Evolutionary conservation across 2,113 vertebrate genomes (phyloP), one percentile per base, ranked within the genome.

Genomic region (Oryzias melastigma): DNA sequence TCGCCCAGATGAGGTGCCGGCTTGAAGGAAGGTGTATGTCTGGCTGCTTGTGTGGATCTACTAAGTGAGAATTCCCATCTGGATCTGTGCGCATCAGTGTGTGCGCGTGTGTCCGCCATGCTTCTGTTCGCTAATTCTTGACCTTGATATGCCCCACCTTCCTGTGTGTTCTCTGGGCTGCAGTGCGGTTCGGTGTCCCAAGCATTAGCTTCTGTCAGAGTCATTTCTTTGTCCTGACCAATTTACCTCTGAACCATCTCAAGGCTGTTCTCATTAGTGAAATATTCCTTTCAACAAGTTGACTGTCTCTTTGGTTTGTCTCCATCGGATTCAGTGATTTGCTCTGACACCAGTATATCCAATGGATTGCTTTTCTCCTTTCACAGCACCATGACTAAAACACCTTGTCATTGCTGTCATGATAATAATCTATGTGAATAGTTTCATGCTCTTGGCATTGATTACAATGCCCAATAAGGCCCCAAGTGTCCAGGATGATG

Each of bases 1-100:
- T 87, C 78, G 77, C 73, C 76, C 73, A 72, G 71, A 80, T 86
- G 83, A 83, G 83, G 72, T 81, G 75, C 59, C 67, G 57, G 74
- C 75, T 80, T 48, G 60, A 62, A 81, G 77, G 77, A 80, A 60
- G 54, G 64, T 63, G 68, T 64, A 58, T 57, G 62, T 75, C 61
- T 71, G 68, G 61, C 48, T 52, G 20, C 45, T 29, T 53, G 50
- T 71, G 58, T 57, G 48, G 62, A 58, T 68, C 29, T 71, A 40
- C 61, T 50, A 53, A 51, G 53, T 24, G 49, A 42, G 43, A 40
- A 67, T 55, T 15, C 20, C 20, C 5, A 12, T 76, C 15, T 10
- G 14, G 24, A 58, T 68, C 24, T 52, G 24, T 53, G 49, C 51
- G 27, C 56, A 40, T 29, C 22, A 27, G 52, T 45, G 18, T 59